Conservation (phyloP, 1,140 invertebrate species). For the Bilobella aurantiaca region DNA sequence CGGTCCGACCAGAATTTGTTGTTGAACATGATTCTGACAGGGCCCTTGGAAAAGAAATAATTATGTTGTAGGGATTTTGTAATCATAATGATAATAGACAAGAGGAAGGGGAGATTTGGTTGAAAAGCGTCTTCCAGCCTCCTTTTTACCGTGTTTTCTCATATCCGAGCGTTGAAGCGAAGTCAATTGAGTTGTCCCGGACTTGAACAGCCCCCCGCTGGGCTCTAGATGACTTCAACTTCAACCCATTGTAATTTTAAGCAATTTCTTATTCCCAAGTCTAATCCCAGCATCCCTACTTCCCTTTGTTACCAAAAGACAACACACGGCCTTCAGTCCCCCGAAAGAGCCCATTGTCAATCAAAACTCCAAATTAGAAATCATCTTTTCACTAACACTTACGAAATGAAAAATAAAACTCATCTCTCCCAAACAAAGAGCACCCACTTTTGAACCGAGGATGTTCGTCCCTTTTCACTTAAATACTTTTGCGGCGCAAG, state of each 20-base stretch:
- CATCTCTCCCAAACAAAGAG: not conserved
- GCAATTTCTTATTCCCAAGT: slow-evolving; percentile 8
- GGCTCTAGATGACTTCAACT: slow-evolving; percentile 24
- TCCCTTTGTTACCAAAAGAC: not conserved
- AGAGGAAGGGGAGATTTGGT: not conserved
- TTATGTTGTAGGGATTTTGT: not conserved
- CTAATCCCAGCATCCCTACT: not conserved
- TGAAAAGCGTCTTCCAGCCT: not conserved
- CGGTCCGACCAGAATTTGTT: no score
- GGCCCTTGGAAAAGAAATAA: not conserved
- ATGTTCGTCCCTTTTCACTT: no score
- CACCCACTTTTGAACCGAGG: no score
- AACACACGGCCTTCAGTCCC: no score
- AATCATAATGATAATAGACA: slow-evolving; percentile 10
- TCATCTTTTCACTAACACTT: not conserved
- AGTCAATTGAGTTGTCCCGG: slow-evolving; percentile 18
- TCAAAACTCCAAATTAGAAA: not conserved
- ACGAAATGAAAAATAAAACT: not conserved
- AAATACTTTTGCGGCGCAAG: no score
- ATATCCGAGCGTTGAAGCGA: not conserved
- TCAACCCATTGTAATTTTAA: slow-evolving; percentile 12
- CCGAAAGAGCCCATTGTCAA: slow-evolving; percentile 3
- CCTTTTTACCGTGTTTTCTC: slow-evolving; percentile 1
- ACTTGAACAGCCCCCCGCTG: slow-evolving; percentile 26
- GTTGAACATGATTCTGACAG: no score